A percentile compares a stretch with the other conserved stretches of the same genome.
Evolutionary conservation across 2,888 invertebrate species (phyloP).

Genomic region (Xylota sylvarum): DNA sequence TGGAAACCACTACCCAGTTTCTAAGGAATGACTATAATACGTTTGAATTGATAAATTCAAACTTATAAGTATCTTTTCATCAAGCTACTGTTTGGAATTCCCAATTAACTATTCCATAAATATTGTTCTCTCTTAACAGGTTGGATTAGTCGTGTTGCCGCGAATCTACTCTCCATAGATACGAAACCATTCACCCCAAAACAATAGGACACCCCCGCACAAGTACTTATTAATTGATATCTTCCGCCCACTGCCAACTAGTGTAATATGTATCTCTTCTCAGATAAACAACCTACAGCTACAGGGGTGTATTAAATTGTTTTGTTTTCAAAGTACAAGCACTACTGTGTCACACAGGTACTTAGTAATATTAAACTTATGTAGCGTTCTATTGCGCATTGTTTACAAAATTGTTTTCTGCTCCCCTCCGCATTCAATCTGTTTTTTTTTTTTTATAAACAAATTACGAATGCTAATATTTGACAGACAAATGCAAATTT

Average conservation of each 20-base stretch:
- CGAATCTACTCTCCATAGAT: neutral
- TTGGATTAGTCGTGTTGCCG: neutral
- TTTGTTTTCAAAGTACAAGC: neutral
- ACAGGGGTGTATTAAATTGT: slow-evolving; percentile 7
- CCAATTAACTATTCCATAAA: neutral
- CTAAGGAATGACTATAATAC: too few species aligned
- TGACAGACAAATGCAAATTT: slow-evolving; percentile 70
- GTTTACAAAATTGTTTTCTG: slow-evolving; percentile 11
- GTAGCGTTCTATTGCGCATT: slow-evolving; percentile 34
- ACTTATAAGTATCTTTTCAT: too few species aligned
- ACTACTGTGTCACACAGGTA: slow-evolving; percentile 26
- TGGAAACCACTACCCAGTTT: too few species aligned
- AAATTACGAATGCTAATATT: slow-evolving; percentile 73
- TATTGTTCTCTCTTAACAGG: neutral
- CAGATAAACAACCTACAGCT: slow-evolving; percentile 19
- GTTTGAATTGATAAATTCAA: too few species aligned
- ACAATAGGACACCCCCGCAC: neutral
- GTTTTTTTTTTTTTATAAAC: slow-evolving; percentile 52
- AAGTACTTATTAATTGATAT: slow-evolving; percentile 33
- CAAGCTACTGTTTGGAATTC: neutral
- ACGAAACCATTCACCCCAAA: slow-evolving; percentile 5
- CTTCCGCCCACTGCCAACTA: slow-evolving; percentile 7
- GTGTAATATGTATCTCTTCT: slow-evolving; percentile 3
- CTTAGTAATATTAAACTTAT: slow-evolving; percentile 5
- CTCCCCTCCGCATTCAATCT: neutral